phyloP scores from a whole-genome alignment of 2,797 vertebrate species.

The Momotus momota region DNA sequence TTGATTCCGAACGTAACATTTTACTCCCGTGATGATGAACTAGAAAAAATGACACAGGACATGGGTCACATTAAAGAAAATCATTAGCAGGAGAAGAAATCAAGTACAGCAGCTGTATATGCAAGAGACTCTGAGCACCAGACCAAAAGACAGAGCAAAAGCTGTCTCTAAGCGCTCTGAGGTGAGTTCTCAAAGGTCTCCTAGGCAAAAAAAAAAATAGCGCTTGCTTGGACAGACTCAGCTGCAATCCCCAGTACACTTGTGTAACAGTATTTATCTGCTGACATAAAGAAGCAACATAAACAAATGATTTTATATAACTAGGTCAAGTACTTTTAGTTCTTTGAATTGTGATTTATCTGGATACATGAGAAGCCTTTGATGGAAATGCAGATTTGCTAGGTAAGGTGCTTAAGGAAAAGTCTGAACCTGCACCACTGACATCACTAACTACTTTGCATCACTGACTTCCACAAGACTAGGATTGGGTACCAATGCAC shows the following conservation, averaged over 20 bases:
- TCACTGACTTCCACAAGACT: not conserved
- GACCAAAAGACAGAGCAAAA: conserved; percentile 65
- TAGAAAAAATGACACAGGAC: conserved; percentile 94
- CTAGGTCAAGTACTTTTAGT: not conserved
- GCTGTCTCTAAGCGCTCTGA: conserved; percentile 42
- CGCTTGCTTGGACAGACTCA: not conserved
- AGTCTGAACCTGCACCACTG: not conserved
- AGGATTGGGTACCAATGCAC: not conserved
- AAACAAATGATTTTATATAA: not conserved
- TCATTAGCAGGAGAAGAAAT: conserved; percentile 86
- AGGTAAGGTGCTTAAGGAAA: not conserved
- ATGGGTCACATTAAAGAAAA: conserved; percentile 87
- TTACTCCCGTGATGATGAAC: conserved; percentile 99
- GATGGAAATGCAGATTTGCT: not conserved
- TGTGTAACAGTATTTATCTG: conserved; percentile 2
- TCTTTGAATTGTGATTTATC: not conserved
- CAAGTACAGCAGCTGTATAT: conserved; percentile 78
- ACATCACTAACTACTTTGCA: not conserved
- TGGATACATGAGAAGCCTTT: not conserved
- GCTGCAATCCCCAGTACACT: not conserved
- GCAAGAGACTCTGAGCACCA: conserved; percentile 69
- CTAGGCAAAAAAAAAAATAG: conserved; percentile 3
- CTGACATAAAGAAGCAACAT: conserved; percentile 55
- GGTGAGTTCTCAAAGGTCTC: not conserved
- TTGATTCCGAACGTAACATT: conserved; percentile 99